phyloP scores from a whole-genome alignment of 2,797 vertebrate genomes.

The Alectoris magna region DNA sequence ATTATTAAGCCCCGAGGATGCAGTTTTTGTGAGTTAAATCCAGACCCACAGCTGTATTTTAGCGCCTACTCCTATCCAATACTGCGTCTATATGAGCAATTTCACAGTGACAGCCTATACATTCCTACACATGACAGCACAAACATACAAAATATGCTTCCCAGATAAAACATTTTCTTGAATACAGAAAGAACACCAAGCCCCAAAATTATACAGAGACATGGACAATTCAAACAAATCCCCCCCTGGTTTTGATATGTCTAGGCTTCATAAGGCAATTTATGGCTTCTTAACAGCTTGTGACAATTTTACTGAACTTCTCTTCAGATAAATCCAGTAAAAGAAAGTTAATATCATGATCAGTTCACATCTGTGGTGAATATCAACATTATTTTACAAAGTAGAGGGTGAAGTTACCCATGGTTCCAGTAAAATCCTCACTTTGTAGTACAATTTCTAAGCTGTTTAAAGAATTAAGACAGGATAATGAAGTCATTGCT shows the following conservation, averaged over 20 bases:
- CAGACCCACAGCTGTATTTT: neutral
- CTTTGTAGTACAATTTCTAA: neutral
- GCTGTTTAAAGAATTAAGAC: neutral
- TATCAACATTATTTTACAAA: neutral
- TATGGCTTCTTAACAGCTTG: neutral
- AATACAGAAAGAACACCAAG: neutral
- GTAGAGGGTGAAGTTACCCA: neutral
- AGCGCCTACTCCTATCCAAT: neutral
- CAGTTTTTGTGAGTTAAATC: neutral
- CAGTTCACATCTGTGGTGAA: neutral
- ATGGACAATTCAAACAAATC: neutral
- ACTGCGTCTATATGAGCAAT: rapidly evolving
- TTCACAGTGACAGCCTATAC: neutral
- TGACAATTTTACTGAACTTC: neutral
- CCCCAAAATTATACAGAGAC: neutral
- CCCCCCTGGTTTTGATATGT: neutral
- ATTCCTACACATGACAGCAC: neutral
- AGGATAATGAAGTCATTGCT: neutral
- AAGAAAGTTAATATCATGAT: neutral
- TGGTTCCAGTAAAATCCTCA: neutral
- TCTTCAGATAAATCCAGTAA: neutral
- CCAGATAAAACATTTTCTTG: neutral
- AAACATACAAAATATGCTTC: neutral
- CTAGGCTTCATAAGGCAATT: neutral
- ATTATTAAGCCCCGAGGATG: neutral